Conservation (phyloP, 2,888 invertebrate genomes). For the Acronicta aceris region DNA sequence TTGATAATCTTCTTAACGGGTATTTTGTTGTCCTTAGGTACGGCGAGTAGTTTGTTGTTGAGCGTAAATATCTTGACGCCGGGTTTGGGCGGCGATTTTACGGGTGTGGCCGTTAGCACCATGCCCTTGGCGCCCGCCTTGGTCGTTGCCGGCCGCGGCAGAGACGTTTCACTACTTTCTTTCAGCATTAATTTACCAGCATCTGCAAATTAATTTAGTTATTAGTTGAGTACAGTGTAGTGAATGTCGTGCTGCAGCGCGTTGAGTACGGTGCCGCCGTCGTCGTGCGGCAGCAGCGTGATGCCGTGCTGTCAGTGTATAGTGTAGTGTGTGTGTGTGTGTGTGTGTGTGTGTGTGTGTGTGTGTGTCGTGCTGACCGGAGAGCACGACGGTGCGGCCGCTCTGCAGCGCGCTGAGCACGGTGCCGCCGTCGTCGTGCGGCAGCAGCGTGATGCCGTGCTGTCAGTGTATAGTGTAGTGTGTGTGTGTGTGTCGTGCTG, state of each 20-base stretch:
- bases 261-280: no score
- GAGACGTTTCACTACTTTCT: slow-evolving; percentile 68
- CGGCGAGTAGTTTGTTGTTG: slow-evolving; percentile 62
- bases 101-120: slow-evolving; percentile 68
- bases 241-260: background rate
- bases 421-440: no score
- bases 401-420: no score
- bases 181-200: slow-evolving; percentile 94
- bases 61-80: slow-evolving; percentile 74
- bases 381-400: no score
- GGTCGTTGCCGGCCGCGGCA: slow-evolving; percentile 10
- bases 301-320: no score
- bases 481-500: no score
- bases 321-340: no score
- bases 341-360: no score
- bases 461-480: no score
- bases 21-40: slow-evolving; percentile 45
- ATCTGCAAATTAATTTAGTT: slow-evolving; percentile 80
- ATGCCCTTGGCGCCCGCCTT: slow-evolving; percentile 49
- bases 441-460: no score
- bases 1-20: slow-evolving; percentile 61
- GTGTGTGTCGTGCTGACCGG: no score
- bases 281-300: no score
- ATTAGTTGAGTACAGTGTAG: background rate
- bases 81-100: slow-evolving; percentile 63